Conservation (phyloP, 2,888 invertebrate genomes). For the Branchellion lobata region DNA sequence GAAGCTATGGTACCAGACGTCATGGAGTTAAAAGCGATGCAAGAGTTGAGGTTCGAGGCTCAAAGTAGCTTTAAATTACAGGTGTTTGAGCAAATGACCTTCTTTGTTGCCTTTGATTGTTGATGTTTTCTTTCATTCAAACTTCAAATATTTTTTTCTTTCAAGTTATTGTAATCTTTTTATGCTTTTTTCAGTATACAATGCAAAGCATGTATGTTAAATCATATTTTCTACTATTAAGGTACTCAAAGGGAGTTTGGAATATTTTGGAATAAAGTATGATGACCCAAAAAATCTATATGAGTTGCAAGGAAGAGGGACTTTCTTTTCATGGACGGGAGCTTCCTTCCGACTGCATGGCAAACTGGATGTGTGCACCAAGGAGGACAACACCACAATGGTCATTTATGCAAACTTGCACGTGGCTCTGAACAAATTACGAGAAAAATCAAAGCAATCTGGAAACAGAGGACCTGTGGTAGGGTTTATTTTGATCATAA, state of each 20-base stretch:
- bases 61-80: background rate
- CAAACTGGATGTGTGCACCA: background rate
- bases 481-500: background rate
- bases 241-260: conserved; percentile 11
- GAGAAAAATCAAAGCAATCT: background rate
- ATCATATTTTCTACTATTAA: too few species aligned
- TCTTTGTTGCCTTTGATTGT: background rate
- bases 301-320: background rate
- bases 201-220: too few species aligned
- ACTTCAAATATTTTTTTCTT: too few species aligned
- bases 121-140: background rate
- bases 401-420: conserved; percentile 28
- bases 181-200: too few species aligned
- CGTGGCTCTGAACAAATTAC: conserved; percentile 19
- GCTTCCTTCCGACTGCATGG: conserved; percentile 7
- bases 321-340: conserved; percentile 30
- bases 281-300: background rate
- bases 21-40: background rate
- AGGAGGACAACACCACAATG: conserved; percentile 12
- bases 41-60: background rate
- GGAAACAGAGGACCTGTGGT: conserved; percentile 33
- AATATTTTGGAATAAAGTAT: conserved; percentile 21
- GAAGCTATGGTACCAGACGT: background rate
- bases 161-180: too few species aligned
- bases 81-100: background rate